Percentiles rank a stretch among this genome's conserved stretches.
Evolutionary conservation across 2,113 vertebrate species (phyloP).

Genomic region (Oceanites oceanicus): DNA sequence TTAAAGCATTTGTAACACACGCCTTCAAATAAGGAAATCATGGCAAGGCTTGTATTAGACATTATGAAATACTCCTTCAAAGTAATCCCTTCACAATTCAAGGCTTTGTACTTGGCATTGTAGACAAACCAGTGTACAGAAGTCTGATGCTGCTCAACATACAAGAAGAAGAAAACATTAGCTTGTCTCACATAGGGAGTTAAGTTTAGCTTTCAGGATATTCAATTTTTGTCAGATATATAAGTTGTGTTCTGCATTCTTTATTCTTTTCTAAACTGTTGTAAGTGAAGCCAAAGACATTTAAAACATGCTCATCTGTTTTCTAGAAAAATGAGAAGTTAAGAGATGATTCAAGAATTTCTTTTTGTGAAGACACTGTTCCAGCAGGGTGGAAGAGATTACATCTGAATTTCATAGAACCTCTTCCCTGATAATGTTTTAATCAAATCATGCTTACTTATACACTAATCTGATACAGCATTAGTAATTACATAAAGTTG

Average conservation of each 20-base stretch:
- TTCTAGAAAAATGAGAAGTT: background rate
- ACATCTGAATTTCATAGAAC: background rate
- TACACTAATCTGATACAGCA: background rate
- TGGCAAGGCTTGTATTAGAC: background rate
- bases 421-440: background rate
- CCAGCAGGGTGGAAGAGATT: background rate
- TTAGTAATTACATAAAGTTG: background rate
- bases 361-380: background rate
- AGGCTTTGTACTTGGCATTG: background rate
- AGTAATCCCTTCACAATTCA: background rate
- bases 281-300: background rate
- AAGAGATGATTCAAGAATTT: background rate
- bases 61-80: background rate
- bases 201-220: background rate
- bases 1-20: background rate
- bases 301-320: background rate
- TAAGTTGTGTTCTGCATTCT: background rate
- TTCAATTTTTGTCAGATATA: background rate
- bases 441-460: background rate
- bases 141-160: background rate
- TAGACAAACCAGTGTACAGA: background rate
- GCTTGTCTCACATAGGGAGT: background rate
- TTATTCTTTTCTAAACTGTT: background rate
- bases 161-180: background rate
- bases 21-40: slow-evolving; percentile 26